phyloP scores from a whole-genome alignment of 2,888 invertebrate genomes.

The Drosophila testacea region DNA sequence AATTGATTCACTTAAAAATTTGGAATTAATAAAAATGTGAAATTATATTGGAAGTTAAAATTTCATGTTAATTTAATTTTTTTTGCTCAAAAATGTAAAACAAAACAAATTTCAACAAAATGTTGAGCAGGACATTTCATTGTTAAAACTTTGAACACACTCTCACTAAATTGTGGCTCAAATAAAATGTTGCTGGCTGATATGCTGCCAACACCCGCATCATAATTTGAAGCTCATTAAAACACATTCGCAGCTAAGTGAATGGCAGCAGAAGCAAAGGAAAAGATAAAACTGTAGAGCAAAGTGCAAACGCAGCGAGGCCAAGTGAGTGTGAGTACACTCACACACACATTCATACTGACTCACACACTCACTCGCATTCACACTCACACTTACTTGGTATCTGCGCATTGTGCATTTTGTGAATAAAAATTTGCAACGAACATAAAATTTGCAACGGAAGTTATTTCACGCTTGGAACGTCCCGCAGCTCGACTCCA shows the following conservation, averaged over 20 bases:
- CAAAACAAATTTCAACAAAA: not conserved
- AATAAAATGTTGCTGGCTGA: conserved; percentile 7
- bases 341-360: conserved; percentile 8
- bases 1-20: not conserved
- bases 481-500: conserved; percentile 33
- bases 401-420: conserved; percentile 75
- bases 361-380: conserved; percentile 8
- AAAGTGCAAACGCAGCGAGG: conserved; percentile 54
- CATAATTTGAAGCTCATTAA: conserved; percentile 78
- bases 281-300: conserved; percentile 28
- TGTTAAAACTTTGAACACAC: not conserved
- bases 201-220: conserved; percentile 23
- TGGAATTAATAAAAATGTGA: too few relatives aligned
- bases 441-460: conserved; percentile 80
- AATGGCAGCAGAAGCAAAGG: conserved; percentile 37
- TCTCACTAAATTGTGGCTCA: conserved; percentile 3
- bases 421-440: conserved; percentile 75
- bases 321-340: conserved; percentile 4
- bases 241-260: conserved; percentile 60
- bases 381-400: conserved; percentile 8
- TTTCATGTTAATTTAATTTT: too few relatives aligned
- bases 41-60: too few relatives aligned
- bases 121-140: not conserved
- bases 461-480: conserved; percentile 83
- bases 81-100: not conserved